These are phyloP conservation scores for Tragelaphus eurycerus DNA, from an alignment of 2,797 vertebrate species.

Conservation along the genomic window DNA sequence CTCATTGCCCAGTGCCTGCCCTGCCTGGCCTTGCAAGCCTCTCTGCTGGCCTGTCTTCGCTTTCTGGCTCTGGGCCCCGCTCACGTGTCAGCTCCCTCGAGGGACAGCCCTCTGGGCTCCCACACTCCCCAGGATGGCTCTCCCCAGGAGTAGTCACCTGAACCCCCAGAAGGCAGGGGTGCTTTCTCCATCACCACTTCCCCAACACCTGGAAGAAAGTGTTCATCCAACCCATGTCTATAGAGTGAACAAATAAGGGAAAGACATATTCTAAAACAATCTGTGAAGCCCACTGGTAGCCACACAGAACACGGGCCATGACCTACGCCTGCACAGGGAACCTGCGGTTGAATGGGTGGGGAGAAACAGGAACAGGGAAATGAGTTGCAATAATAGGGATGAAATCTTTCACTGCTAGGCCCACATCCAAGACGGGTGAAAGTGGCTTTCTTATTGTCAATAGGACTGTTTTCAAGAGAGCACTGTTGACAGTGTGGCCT, in stretches of 20 bases:
- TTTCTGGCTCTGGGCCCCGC: neutral
- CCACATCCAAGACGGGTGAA: rapidly evolving
- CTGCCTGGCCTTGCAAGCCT: neutral
- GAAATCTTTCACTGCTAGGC: neutral
- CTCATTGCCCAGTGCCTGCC: neutral
- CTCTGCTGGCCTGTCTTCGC: too few species aligned
- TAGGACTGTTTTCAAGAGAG: neutral
- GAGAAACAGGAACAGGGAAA: neutral
- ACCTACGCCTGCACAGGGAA: neutral
- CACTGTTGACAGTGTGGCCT: neutral
- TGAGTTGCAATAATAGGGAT: too few species aligned
- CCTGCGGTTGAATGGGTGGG: neutral
- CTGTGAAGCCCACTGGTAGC: neutral
- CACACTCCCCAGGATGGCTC: neutral
- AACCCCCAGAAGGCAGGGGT: neutral
- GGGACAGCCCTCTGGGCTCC: neutral
- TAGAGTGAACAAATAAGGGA: neutral
- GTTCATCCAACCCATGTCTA: neutral
- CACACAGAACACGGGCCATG: too few species aligned
- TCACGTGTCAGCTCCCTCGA: neutral
- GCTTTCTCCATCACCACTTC: rapidly evolving
- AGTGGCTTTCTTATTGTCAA: neutral
- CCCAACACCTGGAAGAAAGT: neutral
- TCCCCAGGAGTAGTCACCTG: neutral
- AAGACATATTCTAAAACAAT: neutral